These are phyloP conservation scores for Meloidogyne hapla DNA, from an alignment of 1,140 invertebrate genomes.

Conservation along the genomic window DNA sequence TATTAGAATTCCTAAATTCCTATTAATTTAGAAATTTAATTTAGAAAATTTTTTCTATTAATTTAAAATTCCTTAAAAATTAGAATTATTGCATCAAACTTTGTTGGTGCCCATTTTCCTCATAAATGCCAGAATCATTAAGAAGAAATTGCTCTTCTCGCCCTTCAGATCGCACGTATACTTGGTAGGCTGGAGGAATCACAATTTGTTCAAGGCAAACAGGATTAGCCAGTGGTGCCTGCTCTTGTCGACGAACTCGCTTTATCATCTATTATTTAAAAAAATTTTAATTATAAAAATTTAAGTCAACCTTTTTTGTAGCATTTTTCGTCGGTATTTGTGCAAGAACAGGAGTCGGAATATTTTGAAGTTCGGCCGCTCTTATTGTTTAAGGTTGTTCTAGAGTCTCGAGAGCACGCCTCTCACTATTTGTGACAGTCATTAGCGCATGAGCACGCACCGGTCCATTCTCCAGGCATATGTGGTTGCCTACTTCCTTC, in stretches of 20 bases:
- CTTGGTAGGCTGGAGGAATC: too few species aligned
- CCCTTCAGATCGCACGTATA: background rate
- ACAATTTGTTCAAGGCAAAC: background rate
- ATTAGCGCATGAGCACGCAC: too few species aligned
- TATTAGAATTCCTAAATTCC: too few species aligned
- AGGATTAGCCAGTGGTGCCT: background rate
- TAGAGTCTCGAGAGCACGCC: background rate
- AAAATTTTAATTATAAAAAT: background rate
- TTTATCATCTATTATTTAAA: background rate
- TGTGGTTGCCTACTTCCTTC: too few species aligned
- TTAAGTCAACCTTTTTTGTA: background rate
- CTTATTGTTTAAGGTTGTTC: background rate
- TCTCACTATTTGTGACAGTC: too few species aligned
- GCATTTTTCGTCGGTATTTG: background rate
- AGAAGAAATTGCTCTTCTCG: slow-evolving; percentile 13
- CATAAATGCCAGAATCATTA: background rate
- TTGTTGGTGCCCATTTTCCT: too few species aligned
- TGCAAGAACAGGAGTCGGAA: slow-evolving; percentile 2
- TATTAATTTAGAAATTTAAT: too few species aligned
- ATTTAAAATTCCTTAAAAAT: too few species aligned
- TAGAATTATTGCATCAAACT: too few species aligned
- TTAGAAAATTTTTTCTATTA: too few species aligned
- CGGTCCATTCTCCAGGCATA: too few species aligned
- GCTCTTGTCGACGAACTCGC: too few species aligned
- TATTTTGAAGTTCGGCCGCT: slow-evolving; percentile 1